These are phyloP conservation scores for Barnardius zonarius DNA, from an alignment of 2,113 vertebrate genomes.

Conservation along the genomic window DNA sequence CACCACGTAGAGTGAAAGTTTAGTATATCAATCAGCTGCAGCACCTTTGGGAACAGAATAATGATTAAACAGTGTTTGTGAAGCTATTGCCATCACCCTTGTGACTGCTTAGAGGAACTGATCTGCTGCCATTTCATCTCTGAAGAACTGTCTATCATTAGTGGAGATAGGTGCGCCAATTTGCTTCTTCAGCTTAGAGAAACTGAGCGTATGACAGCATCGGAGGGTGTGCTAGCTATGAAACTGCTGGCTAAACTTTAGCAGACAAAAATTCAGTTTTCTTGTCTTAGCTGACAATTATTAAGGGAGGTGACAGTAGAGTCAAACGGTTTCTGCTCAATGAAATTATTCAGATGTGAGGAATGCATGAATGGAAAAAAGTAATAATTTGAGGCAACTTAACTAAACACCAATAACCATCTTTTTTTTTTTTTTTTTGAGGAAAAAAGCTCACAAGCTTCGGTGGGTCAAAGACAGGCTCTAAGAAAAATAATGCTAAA, in stretches of 20 bases:
- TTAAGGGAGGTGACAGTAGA: neutral
- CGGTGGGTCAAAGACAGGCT: neutral
- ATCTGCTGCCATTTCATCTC: conserved; percentile 11
- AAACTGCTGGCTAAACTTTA: neutral
- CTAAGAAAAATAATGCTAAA: neutral
- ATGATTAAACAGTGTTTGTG: conserved; percentile 1
- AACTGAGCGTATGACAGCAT: neutral
- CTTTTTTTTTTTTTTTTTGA: neutral
- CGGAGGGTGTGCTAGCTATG: neutral
- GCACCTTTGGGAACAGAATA: conserved; percentile 28
- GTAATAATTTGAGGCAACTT: neutral
- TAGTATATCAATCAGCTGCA: conserved; percentile 15
- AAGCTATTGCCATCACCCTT: neutral
- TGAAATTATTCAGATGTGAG: neutral
- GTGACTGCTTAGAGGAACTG: neutral
- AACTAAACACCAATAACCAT: neutral
- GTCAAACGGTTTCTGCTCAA: neutral
- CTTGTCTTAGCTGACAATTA: neutral
- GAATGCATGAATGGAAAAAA: neutral
- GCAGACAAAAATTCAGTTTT: neutral
- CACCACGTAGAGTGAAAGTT: neutral
- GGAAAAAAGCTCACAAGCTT: neutral
- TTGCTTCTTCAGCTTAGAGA: neutral
- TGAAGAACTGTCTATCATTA: neutral
- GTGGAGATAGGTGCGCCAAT: neutral